phyloP scores from a whole-genome alignment of 2,888 invertebrate species.

The Callosobruchus maculatus region DNA sequence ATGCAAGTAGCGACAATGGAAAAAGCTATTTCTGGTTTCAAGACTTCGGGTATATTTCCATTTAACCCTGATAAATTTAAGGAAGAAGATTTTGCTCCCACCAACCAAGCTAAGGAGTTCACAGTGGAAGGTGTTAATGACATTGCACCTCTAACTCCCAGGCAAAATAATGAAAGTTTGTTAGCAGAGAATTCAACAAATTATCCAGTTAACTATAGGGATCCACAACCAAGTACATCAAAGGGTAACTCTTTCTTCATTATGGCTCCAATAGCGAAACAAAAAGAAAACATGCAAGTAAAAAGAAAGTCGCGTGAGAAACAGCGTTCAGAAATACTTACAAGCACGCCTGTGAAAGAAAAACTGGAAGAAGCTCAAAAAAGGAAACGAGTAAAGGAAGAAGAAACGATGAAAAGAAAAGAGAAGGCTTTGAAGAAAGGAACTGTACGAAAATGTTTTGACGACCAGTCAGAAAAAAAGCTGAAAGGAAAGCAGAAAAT shows the following conservation, averaged over 20 bases:
- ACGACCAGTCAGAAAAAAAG: too few species aligned
- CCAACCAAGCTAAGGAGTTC: constrained; percentile 4
- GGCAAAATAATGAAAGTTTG: neutral
- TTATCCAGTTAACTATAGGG: neutral
- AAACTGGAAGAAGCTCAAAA: too few species aligned
- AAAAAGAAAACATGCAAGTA: constrained; percentile 2
- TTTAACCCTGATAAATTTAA: constrained; percentile 17
- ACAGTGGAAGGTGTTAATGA: too few species aligned
- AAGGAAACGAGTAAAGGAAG: too few species aligned
- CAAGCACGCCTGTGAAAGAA: neutral
- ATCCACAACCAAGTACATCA: neutral
- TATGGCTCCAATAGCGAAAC: constrained; percentile 7
- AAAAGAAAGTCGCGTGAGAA: neutral
- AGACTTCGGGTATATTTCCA: constrained; percentile 8
- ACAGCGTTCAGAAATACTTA: neutral
- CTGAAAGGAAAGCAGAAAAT: too few species aligned
- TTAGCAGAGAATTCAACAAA: neutral
- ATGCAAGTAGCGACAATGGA: constrained; percentile 22
- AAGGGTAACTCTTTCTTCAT: constrained; percentile 7
- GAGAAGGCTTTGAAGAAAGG: too few species aligned
- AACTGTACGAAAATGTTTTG: too few species aligned
- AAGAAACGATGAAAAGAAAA: too few species aligned
- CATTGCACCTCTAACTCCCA: neutral
- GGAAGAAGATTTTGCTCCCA: constrained; percentile 19
- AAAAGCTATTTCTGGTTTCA: constrained; percentile 19